A percentile compares a stretch with the other conserved stretches of the same genome.
These are phyloP conservation scores for Albula glossodonta DNA, from an alignment of 2,113 vertebrate genomes.

Conservation along the genomic window DNA sequence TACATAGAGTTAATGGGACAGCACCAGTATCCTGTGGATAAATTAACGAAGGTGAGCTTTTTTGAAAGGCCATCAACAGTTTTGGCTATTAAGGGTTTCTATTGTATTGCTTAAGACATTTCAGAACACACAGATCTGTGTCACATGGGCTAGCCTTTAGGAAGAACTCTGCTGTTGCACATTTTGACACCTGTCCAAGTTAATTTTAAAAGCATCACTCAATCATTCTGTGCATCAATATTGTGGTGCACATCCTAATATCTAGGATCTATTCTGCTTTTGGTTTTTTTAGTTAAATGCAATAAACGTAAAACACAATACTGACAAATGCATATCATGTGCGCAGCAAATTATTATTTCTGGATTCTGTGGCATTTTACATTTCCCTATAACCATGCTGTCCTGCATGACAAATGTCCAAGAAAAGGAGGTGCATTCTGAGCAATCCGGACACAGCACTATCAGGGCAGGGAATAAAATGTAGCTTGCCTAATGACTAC, in stretches of 20 bases:
- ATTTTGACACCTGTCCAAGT: neutral
- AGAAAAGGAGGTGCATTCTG: too few species aligned
- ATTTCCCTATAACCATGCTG: too few species aligned
- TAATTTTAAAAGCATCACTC: neutral
- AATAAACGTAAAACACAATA: too few species aligned
- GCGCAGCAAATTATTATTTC: too few species aligned
- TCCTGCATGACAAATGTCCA: too few species aligned
- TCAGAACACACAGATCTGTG: neutral
- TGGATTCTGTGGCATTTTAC: too few species aligned
- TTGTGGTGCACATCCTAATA: neutral
- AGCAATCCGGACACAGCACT: neutral
- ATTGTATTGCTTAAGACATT: too few species aligned
- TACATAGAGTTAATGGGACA: conserved; percentile 43
- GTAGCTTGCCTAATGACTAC: neutral
- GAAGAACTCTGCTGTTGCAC: neutral
- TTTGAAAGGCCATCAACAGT: neutral
- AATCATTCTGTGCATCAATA: neutral
- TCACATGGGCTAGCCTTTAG: neutral
- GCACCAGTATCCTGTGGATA: conserved; percentile 40
- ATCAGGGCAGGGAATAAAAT: neutral
- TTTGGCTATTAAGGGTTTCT: neutral
- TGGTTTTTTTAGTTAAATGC: neutral
- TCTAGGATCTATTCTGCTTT: neutral
- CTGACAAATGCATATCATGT: too few species aligned
- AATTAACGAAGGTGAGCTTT: neutral